These are phyloP conservation scores for Atherinosoma microstoma DNA, from an alignment of 2,797 vertebrate species.

Conservation along the genomic window DNA sequence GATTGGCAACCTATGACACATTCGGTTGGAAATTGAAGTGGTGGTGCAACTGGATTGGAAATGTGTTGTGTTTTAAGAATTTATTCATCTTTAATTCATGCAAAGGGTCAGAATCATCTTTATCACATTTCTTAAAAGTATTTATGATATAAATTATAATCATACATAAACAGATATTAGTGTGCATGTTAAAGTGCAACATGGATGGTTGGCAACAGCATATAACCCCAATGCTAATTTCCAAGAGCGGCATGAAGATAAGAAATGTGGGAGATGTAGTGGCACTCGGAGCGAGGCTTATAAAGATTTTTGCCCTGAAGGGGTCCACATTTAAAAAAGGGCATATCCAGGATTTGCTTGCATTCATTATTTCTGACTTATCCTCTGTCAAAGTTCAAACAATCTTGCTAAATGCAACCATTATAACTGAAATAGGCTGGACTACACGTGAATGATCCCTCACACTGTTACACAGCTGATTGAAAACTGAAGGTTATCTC, in stretches of 20 bases:
- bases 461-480: conserved; percentile 6
- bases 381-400: conserved; percentile 17
- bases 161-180: background rate
- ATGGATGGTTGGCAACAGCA: background rate
- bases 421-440: conserved; percentile 9
- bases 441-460: conserved; percentile 25
- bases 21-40: background rate
- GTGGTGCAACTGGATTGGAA: background rate
- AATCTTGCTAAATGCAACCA: conserved; percentile 1
- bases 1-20: background rate
- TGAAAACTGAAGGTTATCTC: conserved; percentile 31
- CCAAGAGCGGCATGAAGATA: conserved; percentile 41
- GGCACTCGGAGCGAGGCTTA: conserved; percentile 16
- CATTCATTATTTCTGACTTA: conserved; percentile 62
- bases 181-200: background rate
- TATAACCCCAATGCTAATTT: background rate
- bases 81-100: background rate
- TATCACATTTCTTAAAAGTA: background rate
- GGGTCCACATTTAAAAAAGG: conserved; percentile 59
- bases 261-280: conserved; percentile 45
- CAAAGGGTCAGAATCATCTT: background rate
- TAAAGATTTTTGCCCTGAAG: conserved; percentile 54
- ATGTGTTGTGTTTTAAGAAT: background rate
- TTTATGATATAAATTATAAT: background rate
- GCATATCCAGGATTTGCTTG: conserved; percentile 40